A percentile compares a stretch with the other conserved stretches of the same genome.
phyloP scores from a whole-genome alignment of 2,113 vertebrate genomes.

The Donacobius atricapilla region DNA sequence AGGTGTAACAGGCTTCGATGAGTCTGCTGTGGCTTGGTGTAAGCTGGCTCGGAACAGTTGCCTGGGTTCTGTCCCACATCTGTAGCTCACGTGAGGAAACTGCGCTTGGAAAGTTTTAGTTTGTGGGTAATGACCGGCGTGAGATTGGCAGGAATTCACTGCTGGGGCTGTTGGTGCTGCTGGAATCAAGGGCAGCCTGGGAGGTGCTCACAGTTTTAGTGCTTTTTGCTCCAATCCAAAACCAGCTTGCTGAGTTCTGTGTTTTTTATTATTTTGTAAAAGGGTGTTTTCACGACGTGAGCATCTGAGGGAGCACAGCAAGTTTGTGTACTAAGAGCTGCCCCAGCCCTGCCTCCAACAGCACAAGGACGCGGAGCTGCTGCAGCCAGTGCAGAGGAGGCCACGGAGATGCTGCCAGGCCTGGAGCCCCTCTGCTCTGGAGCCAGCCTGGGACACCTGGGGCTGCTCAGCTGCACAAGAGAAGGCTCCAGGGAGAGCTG shows the following conservation, averaged over 20 bases:
- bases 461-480: not conserved
- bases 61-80: not conserved
- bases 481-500: not conserved
- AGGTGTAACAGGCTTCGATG: not conserved
- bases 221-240: not conserved
- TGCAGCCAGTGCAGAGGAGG: not conserved
- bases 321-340: not conserved
- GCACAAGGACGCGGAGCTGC: not conserved
- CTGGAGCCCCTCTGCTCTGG: not conserved
- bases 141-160: not conserved
- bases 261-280: not conserved
- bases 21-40: not conserved
- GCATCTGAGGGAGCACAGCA: not conserved
- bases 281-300: fast-evolving
- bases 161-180: not conserved
- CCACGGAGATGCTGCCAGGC: not conserved
- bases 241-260: not conserved
- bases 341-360: not conserved
- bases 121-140: not conserved
- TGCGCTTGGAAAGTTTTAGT: not conserved
- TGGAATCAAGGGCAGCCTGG: not conserved
- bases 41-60: not conserved
- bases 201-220: not conserved
- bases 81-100: not conserved
- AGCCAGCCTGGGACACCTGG: not conserved